Conservation (phyloP, 1,140 invertebrate genomes). For the Drosophila tani region DNA sequence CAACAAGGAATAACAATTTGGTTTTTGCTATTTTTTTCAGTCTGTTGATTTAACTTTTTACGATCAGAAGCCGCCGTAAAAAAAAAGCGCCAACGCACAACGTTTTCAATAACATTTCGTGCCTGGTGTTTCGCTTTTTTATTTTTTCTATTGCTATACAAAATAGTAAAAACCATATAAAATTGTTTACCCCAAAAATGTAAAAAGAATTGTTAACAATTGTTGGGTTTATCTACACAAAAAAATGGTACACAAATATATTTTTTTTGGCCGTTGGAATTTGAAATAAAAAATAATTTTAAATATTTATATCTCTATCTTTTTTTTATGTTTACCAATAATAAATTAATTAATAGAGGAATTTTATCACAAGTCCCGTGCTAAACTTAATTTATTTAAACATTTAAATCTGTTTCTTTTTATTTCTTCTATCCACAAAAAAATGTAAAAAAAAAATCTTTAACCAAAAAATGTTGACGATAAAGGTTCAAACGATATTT, state of each 20-base stretch:
- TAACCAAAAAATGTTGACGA: not conserved
- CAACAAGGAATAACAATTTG: constrained; percentile 46
- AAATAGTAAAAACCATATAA: constrained; percentile 28
- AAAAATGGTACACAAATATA: not conserved
- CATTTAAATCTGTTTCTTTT: not conserved
- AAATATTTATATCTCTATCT: not conserved
- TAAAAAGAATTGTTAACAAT: constrained; percentile 28
- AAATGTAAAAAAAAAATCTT: constrained; percentile 15
- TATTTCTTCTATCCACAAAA: not conserved
- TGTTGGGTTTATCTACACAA: constrained; percentile 11
- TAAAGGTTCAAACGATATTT: constrained; percentile 21
- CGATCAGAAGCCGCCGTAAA: constrained; percentile 34
- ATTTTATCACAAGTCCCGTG: not conserved
- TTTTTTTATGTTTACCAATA: too few species aligned
- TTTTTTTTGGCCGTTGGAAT: not conserved
- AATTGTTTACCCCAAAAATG: constrained; percentile 39
- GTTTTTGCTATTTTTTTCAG: constrained; percentile 39
- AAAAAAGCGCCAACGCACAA: constrained; percentile 35
- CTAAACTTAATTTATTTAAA: too few species aligned
- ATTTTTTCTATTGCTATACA: constrained; percentile 19
- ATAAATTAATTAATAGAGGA: not conserved
- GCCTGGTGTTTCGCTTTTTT: constrained; percentile 25
- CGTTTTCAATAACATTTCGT: constrained; percentile 51
- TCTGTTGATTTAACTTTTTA: constrained; percentile 43
- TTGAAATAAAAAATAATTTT: not conserved